A percentile compares a stretch with the other conserved stretches of the same genome.
These are phyloP conservation scores for Drosophila albomicans DNA, from an alignment of 1,140 invertebrate species.

Conservation along the genomic window DNA sequence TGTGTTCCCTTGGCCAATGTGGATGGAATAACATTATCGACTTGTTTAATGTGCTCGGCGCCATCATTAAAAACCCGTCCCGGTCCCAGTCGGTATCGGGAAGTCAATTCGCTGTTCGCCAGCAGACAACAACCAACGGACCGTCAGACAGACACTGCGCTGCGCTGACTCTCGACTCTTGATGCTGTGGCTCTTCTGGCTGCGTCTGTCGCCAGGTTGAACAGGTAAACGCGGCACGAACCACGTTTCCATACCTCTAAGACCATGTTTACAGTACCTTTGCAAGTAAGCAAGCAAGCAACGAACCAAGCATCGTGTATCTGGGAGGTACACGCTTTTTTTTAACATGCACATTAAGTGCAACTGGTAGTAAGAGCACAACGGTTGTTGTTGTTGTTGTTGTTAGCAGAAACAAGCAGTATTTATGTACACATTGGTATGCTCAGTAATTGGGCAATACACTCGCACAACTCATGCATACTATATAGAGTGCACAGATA, in stretches of 20 bases:
- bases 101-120: constrained; percentile 57
- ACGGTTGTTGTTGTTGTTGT: constrained; percentile 17
- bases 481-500: neutral
- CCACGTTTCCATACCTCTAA: constrained; percentile 63
- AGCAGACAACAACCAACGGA: constrained; percentile 8
- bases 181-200: constrained; percentile 21
- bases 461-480: neutral
- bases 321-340: constrained; percentile 52
- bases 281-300: neutral
- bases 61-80: constrained; percentile 80
- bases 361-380: constrained; percentile 23
- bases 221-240: constrained; percentile 64
- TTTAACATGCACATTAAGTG: constrained; percentile 37
- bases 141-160: neutral
- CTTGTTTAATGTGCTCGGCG: constrained; percentile 79
- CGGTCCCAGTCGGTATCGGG: constrained; percentile 60
- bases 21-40: constrained; percentile 78
- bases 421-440: constrained; percentile 20
- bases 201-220: constrained; percentile 37
- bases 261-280: constrained; percentile 65
- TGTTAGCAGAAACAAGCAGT: constrained; percentile 8
- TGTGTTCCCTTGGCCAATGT: constrained; percentile 66
- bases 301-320: constrained; percentile 46
- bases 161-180: neutral
- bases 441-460: constrained; percentile 27